Conservation (phyloP, 2,888 invertebrate genomes). For the Ophonus ardosiacus region DNA sequence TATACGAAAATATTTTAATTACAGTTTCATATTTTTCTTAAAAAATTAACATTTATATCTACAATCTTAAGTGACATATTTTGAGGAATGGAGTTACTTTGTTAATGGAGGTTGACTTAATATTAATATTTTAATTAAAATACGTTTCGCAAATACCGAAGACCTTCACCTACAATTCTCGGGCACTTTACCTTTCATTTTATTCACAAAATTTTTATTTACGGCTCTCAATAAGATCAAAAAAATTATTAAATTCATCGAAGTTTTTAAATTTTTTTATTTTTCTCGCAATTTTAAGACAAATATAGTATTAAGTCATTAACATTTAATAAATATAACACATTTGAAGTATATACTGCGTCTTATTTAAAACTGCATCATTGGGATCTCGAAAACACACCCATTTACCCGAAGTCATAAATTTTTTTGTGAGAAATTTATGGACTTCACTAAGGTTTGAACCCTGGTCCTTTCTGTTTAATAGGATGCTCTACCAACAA, state of each 20-base stretch:
- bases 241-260: not conserved
- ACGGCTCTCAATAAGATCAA: conserved; percentile 9
- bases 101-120: not conserved
- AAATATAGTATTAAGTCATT: not conserved
- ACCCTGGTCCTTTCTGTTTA: too few relatives aligned
- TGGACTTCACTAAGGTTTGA: too few relatives aligned
- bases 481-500: too few relatives aligned
- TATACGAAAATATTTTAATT: not conserved
- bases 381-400: too few relatives aligned
- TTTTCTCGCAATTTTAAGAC: not conserved
- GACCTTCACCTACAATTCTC: conserved; percentile 1
- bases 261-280: conserved; percentile 4
- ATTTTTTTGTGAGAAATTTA: too few relatives aligned
- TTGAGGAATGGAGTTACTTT: not conserved
- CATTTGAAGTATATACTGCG: too few relatives aligned
- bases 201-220: not conserved
- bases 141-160: not conserved
- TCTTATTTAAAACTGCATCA: too few relatives aligned
- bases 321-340: too few relatives aligned
- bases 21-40: not conserved
- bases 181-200: not conserved
- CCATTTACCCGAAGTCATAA: too few relatives aligned
- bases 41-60: not conserved
- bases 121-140: conserved; percentile 10
- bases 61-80: not conserved